These are phyloP conservation scores for Colistium nudipinnis DNA, from an alignment of 2,113 vertebrate species.

Conservation along the genomic window DNA sequence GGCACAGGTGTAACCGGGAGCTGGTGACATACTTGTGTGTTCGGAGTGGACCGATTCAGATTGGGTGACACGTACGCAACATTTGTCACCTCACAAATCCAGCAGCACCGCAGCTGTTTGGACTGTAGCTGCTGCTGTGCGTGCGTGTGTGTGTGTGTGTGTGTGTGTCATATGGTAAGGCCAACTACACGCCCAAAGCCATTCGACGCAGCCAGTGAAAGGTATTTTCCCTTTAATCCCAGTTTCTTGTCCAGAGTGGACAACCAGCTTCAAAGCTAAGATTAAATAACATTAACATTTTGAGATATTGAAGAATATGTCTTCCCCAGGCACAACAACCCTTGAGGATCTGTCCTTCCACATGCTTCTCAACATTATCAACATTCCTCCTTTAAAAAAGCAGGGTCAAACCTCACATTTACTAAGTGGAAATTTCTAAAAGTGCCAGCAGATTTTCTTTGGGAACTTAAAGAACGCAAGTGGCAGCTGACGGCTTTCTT, in stretches of 20 bases:
- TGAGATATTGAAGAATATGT: too few relatives aligned
- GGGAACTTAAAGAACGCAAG: neutral
- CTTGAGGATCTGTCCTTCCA: too few relatives aligned
- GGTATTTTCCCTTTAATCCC: neutral
- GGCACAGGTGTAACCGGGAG: neutral
- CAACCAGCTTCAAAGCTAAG: too few relatives aligned
- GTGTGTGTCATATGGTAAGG: slow-evolving; percentile 33
- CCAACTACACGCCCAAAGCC: slow-evolving; percentile 4
- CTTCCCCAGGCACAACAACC: neutral
- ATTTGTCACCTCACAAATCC: neutral
- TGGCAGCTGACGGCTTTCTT: too few relatives aligned
- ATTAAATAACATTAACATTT: too few relatives aligned
- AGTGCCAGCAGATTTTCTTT: too few relatives aligned
- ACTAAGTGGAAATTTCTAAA: too few relatives aligned
- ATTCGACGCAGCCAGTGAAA: neutral
- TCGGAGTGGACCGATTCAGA: slow-evolving; percentile 25
- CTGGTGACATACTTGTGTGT: neutral
- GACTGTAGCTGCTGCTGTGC: slow-evolving; percentile 33
- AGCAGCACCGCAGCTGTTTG: too few relatives aligned
- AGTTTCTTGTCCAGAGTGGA: neutral
- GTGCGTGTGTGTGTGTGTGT: slow-evolving; percentile 9
- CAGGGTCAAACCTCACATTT: too few relatives aligned
- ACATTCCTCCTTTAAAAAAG: neutral
- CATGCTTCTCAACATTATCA: neutral
- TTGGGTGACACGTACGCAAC: slow-evolving; percentile 14